These are phyloP conservation scores for Alosa alosa DNA, from an alignment of 2,113 vertebrate species.

Conservation along the genomic window DNA sequence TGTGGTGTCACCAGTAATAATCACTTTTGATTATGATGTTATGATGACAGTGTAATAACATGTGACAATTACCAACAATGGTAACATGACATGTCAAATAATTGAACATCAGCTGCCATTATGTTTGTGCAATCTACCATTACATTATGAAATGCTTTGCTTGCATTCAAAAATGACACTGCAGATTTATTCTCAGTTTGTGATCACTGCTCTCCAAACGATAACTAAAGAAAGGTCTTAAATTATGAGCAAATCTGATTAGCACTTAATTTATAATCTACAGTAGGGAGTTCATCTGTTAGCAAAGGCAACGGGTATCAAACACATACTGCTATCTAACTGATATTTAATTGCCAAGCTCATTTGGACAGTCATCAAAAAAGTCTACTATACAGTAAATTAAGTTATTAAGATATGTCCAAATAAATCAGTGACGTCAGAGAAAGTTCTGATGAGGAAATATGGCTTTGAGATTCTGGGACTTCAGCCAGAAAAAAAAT, in stretches of 20 bases:
- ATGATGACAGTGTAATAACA: too few relatives aligned
- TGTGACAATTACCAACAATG: too few relatives aligned
- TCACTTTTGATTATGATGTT: too few relatives aligned
- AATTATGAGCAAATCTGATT: constrained; percentile 9
- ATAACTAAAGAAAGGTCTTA: neutral
- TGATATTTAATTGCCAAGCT: constrained; percentile 22
- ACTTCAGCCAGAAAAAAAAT: constrained; percentile 47
- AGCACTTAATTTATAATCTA: neutral
- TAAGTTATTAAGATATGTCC: constrained; percentile 31
- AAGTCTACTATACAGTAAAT: constrained; percentile 38
- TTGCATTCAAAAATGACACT: neutral
- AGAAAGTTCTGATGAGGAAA: constrained; percentile 36
- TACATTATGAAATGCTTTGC: too few relatives aligned
- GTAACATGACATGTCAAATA: too few relatives aligned
- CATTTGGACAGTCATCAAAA: constrained; percentile 37
- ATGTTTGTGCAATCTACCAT: too few relatives aligned
- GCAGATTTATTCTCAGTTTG: neutral
- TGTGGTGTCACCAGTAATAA: too few relatives aligned
- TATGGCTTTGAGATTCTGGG: constrained; percentile 46
- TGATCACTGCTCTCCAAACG: neutral
- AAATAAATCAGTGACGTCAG: constrained; percentile 47
- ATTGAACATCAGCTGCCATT: too few relatives aligned
- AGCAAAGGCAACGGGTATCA: neutral
- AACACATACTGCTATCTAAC: constrained; percentile 37
- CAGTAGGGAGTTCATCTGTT: neutral